A percentile compares a stretch with the other conserved stretches of the same genome.
These are phyloP conservation scores for Ephestia elutella DNA, from an alignment of 1,140 invertebrate species.

Conservation along the genomic window DNA sequence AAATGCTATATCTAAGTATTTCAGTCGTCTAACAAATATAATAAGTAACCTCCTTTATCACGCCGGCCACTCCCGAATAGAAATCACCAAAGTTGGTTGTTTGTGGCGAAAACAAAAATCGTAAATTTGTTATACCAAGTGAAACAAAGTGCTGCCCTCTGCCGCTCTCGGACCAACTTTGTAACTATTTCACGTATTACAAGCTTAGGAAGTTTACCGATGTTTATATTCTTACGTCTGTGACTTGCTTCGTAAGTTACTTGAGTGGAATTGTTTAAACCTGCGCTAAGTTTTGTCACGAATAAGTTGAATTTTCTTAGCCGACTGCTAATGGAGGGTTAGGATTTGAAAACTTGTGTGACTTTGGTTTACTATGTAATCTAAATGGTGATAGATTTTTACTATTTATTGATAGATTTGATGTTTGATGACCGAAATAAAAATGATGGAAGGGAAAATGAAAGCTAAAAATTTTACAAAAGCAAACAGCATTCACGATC, in stretches of 20 bases:
- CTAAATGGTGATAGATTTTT: too few species aligned
- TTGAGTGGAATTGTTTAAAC: background rate
- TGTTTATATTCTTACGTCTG: conserved; percentile 5
- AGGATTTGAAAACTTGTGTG: too few species aligned
- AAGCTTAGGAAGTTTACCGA: conserved; percentile 13
- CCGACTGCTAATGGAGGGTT: too few species aligned
- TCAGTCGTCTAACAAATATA: background rate
- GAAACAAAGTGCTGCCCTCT: conserved; percentile 18
- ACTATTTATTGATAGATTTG: too few species aligned
- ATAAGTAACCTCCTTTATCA: background rate
- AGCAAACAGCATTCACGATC: too few species aligned
- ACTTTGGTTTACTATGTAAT: too few species aligned
- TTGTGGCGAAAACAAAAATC: conserved; percentile 22
- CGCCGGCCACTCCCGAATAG: background rate
- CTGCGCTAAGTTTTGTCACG: conserved; percentile 1
- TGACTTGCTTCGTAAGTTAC: background rate
- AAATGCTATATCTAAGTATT: too few species aligned
- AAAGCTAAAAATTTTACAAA: too few species aligned
- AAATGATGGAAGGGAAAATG: too few species aligned
- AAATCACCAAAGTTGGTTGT: conserved; percentile 19
- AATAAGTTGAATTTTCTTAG: background rate
- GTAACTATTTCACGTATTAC: conserved; percentile 20
- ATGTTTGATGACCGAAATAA: too few species aligned
- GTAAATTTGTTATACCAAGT: conserved; percentile 26
- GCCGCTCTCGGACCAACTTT: conserved; percentile 7